phyloP scores from a whole-genome alignment of 1,140 invertebrate species.

The Drosophila yakuba region DNA sequence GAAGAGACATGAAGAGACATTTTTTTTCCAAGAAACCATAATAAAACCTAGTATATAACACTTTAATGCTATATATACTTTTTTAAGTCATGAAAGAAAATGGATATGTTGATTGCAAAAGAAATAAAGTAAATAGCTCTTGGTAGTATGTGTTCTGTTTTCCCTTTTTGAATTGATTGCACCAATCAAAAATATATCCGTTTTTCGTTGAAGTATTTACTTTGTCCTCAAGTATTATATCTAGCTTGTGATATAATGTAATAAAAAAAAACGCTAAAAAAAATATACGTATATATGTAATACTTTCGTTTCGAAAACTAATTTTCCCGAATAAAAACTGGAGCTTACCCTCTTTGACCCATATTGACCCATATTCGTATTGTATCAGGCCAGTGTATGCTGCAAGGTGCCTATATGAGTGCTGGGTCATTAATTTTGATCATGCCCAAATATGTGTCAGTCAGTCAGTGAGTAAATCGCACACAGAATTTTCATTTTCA shows the following conservation, averaged over 20 bases:
- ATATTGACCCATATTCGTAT: conserved; percentile 17
- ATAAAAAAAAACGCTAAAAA: not conserved
- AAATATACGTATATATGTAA: not conserved
- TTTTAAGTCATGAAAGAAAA: no score
- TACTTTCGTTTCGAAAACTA: not conserved
- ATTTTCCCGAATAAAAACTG: not conserved
- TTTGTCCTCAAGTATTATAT: no score
- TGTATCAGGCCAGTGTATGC: conserved; percentile 29
- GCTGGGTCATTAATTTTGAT: conserved; percentile 82
- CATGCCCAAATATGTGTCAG: conserved; percentile 83
- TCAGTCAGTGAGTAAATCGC: conserved; percentile 58
- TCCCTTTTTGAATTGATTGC: no score
- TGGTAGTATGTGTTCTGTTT: no score
- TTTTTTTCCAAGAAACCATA: no score
- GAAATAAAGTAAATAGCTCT: no score
- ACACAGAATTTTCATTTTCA: conserved; percentile 73
- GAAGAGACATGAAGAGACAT: not conserved
- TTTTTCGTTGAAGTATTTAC: no score
- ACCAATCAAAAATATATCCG: no score
- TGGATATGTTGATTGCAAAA: no score
- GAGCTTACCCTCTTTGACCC: conserved; percentile 34
- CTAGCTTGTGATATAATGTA: not conserved
- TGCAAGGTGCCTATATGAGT: conserved; percentile 59
- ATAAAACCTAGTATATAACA: no score
- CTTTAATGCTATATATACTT: no score